Base-by-base conservation (phyloP, 2,113 vertebrate genomes). In the Sinocyclocheilus maitianheensis region DNA sequence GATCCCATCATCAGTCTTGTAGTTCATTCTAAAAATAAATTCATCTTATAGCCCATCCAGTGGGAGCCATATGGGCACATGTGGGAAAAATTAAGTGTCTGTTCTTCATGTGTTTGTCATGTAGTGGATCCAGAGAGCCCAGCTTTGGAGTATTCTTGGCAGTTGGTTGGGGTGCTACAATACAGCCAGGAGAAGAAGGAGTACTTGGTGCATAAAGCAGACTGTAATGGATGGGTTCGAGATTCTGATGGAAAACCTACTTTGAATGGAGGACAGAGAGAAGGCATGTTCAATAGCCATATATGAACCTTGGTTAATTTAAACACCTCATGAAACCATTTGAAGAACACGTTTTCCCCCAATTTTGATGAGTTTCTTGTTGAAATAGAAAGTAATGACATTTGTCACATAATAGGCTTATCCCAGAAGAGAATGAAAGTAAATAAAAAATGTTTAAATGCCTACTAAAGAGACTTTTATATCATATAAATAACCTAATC, bases 201-300 rank as follows among this genome's bases (percentile, higher is more conserved):
- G 58, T 99, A 96, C 90, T 92, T 98, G 87, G 97, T 99, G 9
- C 95, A 98, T 87, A 97, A 96, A 91, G 93, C 95, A 37, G 90
- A 94, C 5, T 5, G 87, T 16, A 91, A 86, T 4, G 94, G 91
- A 40, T 86, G 92, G 43, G 90, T 95, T 65, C 90, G 91, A 11
- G 93, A 96, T 55, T 85, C 89, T 82, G 83, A 88, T 22, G 94
- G 93, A 79, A 92, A 51, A 87, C 91, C 91, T 80, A 87, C 94
- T 69, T 14, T 94, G 20, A 94, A 91, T 7, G 91, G 94, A 90
- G 92, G 93, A 79, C 26, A 93, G 87, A 94, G 90, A 22, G 85
- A 92, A 92, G 95, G 94, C 94, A 87, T 34, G 76, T 77, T 3
- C 16, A 55, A 22, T 11, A 55, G 13, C 8, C 24, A 77, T 55